Conservation (phyloP, 2,888 invertebrate species). For the Rotaria socialis region DNA sequence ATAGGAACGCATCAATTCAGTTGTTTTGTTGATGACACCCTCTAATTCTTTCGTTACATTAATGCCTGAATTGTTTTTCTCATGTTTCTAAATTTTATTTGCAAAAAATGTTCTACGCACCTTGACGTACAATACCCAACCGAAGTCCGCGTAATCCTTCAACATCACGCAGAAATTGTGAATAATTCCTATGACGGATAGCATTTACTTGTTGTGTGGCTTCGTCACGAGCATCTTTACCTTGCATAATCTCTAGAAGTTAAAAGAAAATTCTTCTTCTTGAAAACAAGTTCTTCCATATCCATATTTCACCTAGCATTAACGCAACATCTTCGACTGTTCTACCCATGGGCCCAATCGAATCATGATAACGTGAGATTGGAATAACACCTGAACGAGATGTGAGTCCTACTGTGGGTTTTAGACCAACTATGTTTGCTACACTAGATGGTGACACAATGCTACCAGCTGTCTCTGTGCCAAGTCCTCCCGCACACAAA, state of each 20-base stretch:
- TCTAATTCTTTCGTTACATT: neutral
- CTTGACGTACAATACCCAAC: neutral
- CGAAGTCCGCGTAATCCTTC: neutral
- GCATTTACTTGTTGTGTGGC: neutral
- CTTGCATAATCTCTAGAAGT: neutral
- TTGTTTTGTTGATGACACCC: neutral
- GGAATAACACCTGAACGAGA: slow-evolving; percentile 34
- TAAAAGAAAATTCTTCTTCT: neutral
- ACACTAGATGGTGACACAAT: neutral
- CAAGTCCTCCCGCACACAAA: neutral
- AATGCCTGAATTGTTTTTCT: neutral
- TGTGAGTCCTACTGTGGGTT: slow-evolving; percentile 32
- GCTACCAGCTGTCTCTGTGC: slow-evolving; percentile 22
- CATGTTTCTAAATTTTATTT: neutral
- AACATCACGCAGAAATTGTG: neutral
- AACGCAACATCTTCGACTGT: slow-evolving; percentile 2
- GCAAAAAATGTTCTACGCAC: neutral
- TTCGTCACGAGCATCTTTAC: neutral
- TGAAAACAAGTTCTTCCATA: neutral
- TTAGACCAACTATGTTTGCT: neutral
- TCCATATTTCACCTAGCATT: neutral
- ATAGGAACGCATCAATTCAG: neutral
- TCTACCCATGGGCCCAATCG: neutral
- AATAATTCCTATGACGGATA: neutral
- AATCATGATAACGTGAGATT: neutral